A percentile compares a stretch with the other conserved stretches of the same genome.
phyloP scores from a whole-genome alignment of 2,888 invertebrate species.

The Sarcophaga carnaria region DNA sequence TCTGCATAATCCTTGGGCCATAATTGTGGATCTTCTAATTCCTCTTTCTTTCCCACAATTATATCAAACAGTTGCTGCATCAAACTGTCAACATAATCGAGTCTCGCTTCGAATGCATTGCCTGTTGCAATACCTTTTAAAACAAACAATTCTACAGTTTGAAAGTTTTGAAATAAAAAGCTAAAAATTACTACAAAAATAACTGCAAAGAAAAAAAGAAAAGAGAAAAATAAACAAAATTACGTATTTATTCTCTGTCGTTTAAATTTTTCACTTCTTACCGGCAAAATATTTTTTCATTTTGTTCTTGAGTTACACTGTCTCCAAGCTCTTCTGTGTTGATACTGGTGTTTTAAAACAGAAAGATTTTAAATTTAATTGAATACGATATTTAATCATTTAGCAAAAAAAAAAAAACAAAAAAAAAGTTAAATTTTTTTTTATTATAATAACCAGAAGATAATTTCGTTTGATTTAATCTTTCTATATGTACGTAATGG shows the following conservation, averaged over 20 bases:
- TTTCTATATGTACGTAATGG: background rate
- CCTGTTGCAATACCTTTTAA: slow-evolving; percentile 26
- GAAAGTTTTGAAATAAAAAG: slow-evolving; percentile 4
- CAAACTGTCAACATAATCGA: slow-evolving; percentile 66
- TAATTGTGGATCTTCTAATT: slow-evolving; percentile 81
- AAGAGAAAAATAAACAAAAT: background rate
- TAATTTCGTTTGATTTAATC: background rate
- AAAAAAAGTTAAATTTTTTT: background rate
- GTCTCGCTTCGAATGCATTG: background rate
- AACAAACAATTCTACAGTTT: slow-evolving; percentile 7
- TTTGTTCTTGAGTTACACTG: background rate
- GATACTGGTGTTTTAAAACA: slow-evolving; percentile 25
- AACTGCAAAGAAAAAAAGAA: slow-evolving; percentile 22
- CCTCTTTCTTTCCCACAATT: slow-evolving; percentile 78
- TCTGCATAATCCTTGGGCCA: slow-evolving; percentile 83
- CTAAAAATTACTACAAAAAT: slow-evolving; percentile 1
- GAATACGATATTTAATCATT: slow-evolving; percentile 20
- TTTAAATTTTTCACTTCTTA: background rate
- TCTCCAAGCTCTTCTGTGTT: background rate
- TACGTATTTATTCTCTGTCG: background rate
- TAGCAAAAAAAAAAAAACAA: background rate
- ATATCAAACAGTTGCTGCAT: slow-evolving; percentile 70
- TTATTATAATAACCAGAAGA: slow-evolving; percentile 18
- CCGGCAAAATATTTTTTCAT: slow-evolving; percentile 14
- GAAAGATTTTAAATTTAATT: background rate